Evolutionary conservation across 2,888 invertebrate species (phyloP), one percentile per base, ranked within the genome.

Genomic region (Drosophila leonis): DNA sequence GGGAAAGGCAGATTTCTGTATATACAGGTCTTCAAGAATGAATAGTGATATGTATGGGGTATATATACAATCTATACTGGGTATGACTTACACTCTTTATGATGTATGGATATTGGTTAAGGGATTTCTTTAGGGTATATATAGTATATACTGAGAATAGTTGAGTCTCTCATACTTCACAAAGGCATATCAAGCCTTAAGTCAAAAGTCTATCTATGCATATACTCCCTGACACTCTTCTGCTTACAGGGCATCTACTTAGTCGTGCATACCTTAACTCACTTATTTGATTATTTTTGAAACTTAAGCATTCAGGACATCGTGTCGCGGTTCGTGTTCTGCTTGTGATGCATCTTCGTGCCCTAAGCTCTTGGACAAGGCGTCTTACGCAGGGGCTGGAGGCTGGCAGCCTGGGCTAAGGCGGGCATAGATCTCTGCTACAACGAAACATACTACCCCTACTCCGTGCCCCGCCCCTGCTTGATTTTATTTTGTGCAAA

Each of bases 401-500:
- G 7, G 29, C 20, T 24, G n/a, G 42, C 2, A 18, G 51, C 12
- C n/a, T 31, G 31, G 37, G 52, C 37, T 35, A 54, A 37, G 54
- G 54, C 37, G 24, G 4, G n/a, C n/a, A 5, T 49, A 24, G 41
- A 49, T 54, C 67, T 76, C 35, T 29, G 27, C 29, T 55, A 46
- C 35, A 35, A 20, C 31, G 33, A 49, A 49, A 49, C 48, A 49
- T n/a, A 2, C 31, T 5, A 5, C 18, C 51, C 20, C 33, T 1
- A 33, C 54, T 15, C 27, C 46, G 24, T 27, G 20, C 57, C 59
- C 31, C 55, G 41, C 37, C n/a, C 44, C 60, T 64, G 76, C 72
- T 86, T 83, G 84, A 83, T 86, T 86, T 86, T 86, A 86, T 86
- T 86, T 87, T 89, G 86, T 88, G 86, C 86, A 88, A 86, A 86